Conservation (phyloP, 2,888 invertebrate genomes). For the Nemotelus pantherinus region DNA sequence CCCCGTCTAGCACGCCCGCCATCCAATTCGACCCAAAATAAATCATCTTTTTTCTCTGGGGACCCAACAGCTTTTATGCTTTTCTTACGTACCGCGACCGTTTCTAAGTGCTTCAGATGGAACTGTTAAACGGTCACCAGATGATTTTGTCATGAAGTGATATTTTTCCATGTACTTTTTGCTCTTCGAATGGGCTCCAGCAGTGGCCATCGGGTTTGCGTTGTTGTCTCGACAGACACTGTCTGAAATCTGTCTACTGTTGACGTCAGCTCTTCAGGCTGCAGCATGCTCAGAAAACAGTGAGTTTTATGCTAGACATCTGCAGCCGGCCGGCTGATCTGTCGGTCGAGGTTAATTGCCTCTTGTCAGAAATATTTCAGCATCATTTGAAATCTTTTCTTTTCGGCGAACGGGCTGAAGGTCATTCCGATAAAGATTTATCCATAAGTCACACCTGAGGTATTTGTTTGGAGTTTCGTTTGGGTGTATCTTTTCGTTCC, state of each 20-base stretch:
- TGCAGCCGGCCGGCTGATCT: slow-evolving; percentile 1
- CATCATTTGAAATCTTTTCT: too few species aligned
- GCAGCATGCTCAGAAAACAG: too few species aligned
- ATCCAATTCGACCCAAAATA: too few species aligned
- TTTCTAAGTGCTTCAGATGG: background rate
- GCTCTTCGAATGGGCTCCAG: background rate
- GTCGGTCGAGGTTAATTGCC: slow-evolving; percentile 13
- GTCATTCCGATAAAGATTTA: background rate
- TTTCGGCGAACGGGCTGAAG: background rate
- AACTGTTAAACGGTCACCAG: slow-evolving; percentile 6
- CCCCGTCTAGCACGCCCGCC: too few species aligned
- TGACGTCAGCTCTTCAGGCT: slow-evolving; percentile 44
- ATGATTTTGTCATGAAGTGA: slow-evolving; percentile 14
- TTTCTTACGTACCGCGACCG: background rate
- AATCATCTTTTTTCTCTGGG: too few species aligned
- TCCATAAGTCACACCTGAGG: background rate
- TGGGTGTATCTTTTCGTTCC: background rate
- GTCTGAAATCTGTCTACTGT: slow-evolving; percentile 47
- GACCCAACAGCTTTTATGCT: background rate
- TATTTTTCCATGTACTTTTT: background rate
- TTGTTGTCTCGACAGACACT: slow-evolving; percentile 10
- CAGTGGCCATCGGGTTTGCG: background rate
- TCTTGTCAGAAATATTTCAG: background rate
- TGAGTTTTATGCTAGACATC: slow-evolving; percentile 17
- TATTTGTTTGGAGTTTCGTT: background rate